These are phyloP conservation scores for Elgaria multicarinata DNA, from an alignment of 2,113 vertebrate species.

Conservation along the genomic window DNA sequence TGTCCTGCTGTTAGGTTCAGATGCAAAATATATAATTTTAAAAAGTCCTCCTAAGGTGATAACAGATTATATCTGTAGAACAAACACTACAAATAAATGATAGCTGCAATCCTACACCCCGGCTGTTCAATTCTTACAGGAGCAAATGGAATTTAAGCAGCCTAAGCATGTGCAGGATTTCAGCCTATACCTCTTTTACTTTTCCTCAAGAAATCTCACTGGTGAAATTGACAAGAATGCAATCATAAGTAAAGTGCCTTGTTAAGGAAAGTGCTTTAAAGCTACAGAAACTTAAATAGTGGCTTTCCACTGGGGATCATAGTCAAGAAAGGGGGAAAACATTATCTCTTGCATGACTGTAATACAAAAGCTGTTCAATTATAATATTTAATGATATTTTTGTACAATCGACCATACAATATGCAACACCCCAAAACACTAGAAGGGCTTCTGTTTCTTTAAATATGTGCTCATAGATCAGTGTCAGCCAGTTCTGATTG, in stretches of 20 bases:
- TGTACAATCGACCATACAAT: constrained; percentile 2
- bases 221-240: constrained; percentile 70
- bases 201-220: constrained; percentile 63
- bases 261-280: constrained; percentile 77
- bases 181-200: neutral
- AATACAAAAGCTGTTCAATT: constrained; percentile 58
- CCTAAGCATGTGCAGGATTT: neutral
- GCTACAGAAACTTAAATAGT: constrained; percentile 61
- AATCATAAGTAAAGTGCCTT: constrained; percentile 67
- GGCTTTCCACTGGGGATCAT: constrained; percentile 57
- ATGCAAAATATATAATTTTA: constrained; percentile 37
- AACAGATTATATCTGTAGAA: constrained; percentile 46
- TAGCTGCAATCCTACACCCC: neutral
- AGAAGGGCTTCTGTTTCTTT: constrained; percentile 47
- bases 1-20: constrained; percentile 49
- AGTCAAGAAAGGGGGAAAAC: constrained; percentile 35
- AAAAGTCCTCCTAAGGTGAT: constrained; percentile 51
- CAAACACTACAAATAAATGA: constrained; percentile 68
- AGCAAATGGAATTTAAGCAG: neutral
- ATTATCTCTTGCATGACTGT: constrained; percentile 55
- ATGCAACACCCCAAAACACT: constrained; percentile 13
- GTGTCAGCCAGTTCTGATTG: constrained; percentile 27
- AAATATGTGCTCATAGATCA: constrained; percentile 32
- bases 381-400: constrained; percentile 65
- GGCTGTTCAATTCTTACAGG: neutral